These are phyloP conservation scores for Steatocranus sp. DNA, from an alignment of 2,797 vertebrate species.

Conservation along the genomic window DNA sequence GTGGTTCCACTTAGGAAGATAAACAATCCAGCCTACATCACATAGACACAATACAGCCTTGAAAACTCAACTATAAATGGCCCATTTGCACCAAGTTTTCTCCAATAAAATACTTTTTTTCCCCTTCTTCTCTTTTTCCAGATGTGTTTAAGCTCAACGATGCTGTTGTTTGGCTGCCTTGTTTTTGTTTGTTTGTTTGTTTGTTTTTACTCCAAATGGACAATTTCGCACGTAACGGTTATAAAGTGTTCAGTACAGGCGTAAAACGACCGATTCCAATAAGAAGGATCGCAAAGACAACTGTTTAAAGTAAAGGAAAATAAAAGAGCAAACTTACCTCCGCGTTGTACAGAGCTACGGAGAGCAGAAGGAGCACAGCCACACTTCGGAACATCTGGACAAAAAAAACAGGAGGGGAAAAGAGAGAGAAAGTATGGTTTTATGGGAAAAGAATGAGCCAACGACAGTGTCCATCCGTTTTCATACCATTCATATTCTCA, in stretches of 20 bases:
- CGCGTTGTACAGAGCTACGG: slow-evolving; percentile 48
- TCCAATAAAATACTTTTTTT: neutral
- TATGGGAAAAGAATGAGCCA: neutral
- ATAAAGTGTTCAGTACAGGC: neutral
- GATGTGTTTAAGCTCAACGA: slow-evolving; percentile 26
- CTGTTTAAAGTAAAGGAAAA: neutral
- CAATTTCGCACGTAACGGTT: neutral
- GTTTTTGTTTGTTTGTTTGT: no score
- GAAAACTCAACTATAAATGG: neutral
- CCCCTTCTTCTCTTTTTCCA: slow-evolving; percentile 2
- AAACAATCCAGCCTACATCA: neutral
- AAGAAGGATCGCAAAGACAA: neutral
- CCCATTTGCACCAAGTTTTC: neutral
- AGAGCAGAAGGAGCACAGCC: slow-evolving; percentile 64
- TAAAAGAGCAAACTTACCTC: slow-evolving; percentile 67
- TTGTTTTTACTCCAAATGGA: neutral
- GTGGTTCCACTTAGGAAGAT: slow-evolving; percentile 8
- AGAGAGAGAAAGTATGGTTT: slow-evolving; percentile 22
- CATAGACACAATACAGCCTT: neutral
- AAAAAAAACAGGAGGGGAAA: neutral
- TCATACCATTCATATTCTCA: neutral
- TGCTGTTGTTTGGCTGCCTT: neutral
- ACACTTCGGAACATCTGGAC: slow-evolving; percentile 75
- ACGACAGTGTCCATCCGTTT: neutral
- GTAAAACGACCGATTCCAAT: neutral